phyloP scores from a whole-genome alignment of 2,113 vertebrate genomes.

The Strigops habroptila region DNA sequence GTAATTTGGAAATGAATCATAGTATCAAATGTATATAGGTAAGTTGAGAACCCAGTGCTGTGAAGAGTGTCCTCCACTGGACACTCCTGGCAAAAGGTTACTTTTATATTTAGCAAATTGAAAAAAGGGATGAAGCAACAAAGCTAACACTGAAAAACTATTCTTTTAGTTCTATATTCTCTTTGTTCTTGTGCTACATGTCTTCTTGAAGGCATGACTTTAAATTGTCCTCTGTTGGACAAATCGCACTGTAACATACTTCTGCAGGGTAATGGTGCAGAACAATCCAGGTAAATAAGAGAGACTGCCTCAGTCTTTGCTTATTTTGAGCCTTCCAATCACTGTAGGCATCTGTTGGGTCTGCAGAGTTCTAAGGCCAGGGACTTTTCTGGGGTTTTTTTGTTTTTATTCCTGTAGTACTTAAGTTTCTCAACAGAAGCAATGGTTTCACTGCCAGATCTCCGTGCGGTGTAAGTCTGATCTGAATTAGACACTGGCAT shows the following conservation, averaged over 20 bases:
- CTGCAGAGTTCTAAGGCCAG: background rate
- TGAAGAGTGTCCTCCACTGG: background rate
- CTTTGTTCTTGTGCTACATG: background rate
- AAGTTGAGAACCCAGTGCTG: background rate
- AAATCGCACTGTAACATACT: background rate
- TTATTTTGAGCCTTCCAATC: background rate
- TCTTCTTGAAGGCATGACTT: background rate
- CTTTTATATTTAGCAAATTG: background rate
- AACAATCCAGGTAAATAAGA: background rate
- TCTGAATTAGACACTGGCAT: background rate
- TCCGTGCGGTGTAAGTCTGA: background rate
- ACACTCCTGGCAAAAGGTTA: background rate
- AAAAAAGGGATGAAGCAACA: background rate
- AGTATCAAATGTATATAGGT: background rate
- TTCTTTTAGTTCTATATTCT: background rate
- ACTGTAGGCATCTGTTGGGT: background rate
- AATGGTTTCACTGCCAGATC: background rate
- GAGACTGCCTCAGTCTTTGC: background rate
- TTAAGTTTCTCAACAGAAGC: background rate
- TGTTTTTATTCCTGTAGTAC: background rate
- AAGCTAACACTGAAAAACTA: background rate
- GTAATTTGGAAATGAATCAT: background rate
- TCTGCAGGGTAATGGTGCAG: background rate
- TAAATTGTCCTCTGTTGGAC: background rate
- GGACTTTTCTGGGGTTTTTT: background rate